A percentile compares a stretch with the other conserved stretches of the same genome.
These are phyloP conservation scores for Nasua narica DNA, from an alignment of 2,797 vertebrate species.

Conservation along the genomic window DNA sequence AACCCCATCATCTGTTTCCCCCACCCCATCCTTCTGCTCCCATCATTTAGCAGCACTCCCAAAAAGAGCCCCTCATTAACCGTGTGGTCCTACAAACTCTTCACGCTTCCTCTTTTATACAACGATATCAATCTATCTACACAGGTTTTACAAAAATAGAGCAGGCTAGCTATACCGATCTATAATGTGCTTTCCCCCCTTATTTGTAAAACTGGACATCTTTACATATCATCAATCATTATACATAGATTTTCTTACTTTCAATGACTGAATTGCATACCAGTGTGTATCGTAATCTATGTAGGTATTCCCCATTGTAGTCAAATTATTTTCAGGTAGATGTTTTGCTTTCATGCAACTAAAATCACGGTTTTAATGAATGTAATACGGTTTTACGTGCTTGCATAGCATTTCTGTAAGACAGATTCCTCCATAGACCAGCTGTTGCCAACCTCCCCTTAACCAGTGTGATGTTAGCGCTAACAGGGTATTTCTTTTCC, in stretches of 20 bases:
- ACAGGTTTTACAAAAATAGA: not conserved
- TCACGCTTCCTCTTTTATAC: not conserved
- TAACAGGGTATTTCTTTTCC: not conserved
- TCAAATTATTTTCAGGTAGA: not conserved
- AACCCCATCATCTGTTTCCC: not conserved
- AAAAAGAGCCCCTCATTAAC: not conserved
- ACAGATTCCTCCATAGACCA: not conserved
- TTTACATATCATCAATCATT: not conserved
- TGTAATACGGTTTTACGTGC: not conserved
- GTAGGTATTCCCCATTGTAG: not conserved
- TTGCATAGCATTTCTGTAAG: not conserved
- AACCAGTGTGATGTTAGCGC: not conserved
- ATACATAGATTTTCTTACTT: not conserved
- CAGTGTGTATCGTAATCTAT: not conserved
- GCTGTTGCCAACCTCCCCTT: not conserved
- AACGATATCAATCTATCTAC: not conserved
- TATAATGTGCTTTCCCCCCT: not conserved
- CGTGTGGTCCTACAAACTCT: not conserved
- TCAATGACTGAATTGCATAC: not conserved
- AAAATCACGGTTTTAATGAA: not conserved
- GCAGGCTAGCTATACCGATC: not conserved
- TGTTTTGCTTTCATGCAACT: not conserved
- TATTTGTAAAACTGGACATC: not conserved
- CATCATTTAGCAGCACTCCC: not conserved
- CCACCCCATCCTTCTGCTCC: not conserved